These are phyloP conservation scores for Plagiodera versicolora DNA, from an alignment of 2,888 invertebrate species.

Conservation along the genomic window DNA sequence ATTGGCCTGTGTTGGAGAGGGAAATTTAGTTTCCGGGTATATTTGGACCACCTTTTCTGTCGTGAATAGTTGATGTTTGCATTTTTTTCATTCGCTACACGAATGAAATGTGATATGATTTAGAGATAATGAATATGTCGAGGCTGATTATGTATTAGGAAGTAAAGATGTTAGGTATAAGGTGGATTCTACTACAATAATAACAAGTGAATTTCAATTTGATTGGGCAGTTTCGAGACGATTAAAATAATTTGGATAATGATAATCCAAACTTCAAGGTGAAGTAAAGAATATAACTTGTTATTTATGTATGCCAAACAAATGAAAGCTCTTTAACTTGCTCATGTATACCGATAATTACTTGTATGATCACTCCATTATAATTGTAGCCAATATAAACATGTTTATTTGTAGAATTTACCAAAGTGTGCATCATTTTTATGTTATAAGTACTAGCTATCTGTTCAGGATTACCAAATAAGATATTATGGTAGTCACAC, in stretches of 20 bases:
- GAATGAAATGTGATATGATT: conserved; percentile 39
- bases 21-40: not conserved
- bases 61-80: conserved; percentile 3
- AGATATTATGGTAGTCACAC: conserved; percentile 15
- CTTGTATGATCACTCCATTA: conserved; percentile 20
- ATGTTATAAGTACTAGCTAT: not conserved
- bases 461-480: conserved; percentile 17
- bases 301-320: not conserved
- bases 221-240: not conserved
- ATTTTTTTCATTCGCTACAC: conserved; percentile 7
- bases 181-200: conserved; percentile 34
- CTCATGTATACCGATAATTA: conserved; percentile 33
- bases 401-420: conserved; percentile 20
- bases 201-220: conserved; percentile 5
- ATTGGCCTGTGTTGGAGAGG: not conserved
- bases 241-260: too few species aligned
- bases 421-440: conserved; percentile 19
- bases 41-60: not conserved
- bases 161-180: conserved; percentile 31
- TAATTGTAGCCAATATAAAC: conserved; percentile 27
- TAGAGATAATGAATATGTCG: conserved; percentile 38
- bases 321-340: conserved; percentile 36
- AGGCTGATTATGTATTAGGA: conserved; percentile 45
- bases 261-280: too few species aligned
- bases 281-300: not conserved